These are phyloP conservation scores for Sycophila texana DNA, from an alignment of 2,888 invertebrate genomes.

Conservation along the genomic window DNA sequence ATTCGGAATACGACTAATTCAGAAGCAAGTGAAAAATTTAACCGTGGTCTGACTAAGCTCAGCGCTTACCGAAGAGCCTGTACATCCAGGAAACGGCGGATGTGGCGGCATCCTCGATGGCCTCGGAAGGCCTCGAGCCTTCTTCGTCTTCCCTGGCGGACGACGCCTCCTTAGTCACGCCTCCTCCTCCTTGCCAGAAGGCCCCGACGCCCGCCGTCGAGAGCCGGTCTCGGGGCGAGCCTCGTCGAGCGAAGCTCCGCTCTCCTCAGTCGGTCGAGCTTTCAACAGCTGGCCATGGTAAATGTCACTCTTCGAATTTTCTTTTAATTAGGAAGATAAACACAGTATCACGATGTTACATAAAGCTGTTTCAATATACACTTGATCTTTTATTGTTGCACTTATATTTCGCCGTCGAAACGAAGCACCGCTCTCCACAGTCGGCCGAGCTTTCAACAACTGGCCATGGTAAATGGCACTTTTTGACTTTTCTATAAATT, in stretches of 20 bases:
- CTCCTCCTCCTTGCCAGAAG: background rate
- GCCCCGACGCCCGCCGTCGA: constrained; percentile 32
- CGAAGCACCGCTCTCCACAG: no score
- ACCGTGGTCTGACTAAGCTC: background rate
- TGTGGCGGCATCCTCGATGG: constrained; percentile 66
- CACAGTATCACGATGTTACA: no score
- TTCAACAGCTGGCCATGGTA: no score
- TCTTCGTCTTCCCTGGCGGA: constrained; percentile 47
- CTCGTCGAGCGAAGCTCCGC: no score
- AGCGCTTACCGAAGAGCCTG: constrained; percentile 67
- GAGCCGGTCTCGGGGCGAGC: background rate
- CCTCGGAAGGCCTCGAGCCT: constrained; percentile 64
- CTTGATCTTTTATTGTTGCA: no score
- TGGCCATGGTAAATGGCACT: background rate
- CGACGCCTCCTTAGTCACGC: constrained; percentile 15
- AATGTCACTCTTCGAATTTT: background rate
- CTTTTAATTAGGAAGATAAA: background rate
- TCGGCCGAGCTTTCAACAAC: no score
- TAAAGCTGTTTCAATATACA: no score
- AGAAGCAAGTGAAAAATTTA: background rate
- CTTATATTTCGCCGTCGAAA: constrained; percentile 37
- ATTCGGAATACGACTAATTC: no score
- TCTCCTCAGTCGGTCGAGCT: no score
- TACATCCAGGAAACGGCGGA: constrained; percentile 69
- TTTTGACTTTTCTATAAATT: background rate